Evolutionary conservation across 2,797 vertebrate species (phyloP).

Genomic region (Mionectes olivaceus): DNA sequence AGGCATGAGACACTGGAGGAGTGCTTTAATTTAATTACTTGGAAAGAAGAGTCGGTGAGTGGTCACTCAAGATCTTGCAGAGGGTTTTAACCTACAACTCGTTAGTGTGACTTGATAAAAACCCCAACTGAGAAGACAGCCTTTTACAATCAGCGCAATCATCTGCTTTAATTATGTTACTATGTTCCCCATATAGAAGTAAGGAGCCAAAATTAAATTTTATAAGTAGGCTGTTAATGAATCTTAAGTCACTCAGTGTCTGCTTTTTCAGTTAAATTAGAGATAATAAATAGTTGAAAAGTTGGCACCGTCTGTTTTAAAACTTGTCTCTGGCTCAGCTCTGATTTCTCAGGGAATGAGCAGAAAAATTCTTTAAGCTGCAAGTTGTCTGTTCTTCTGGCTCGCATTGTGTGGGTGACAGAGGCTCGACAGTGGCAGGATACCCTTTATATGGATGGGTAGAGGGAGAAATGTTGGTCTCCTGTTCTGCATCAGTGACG

Average conservation of each 20-base stretch:
- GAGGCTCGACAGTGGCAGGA: not conserved
- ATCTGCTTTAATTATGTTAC: constrained; percentile 48
- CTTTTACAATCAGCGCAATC: constrained; percentile 17
- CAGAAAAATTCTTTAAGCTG: not conserved
- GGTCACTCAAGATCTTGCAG: constrained; percentile 9
- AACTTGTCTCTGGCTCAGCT: not conserved
- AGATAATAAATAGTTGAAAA: constrained; percentile 26
- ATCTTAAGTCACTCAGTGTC: constrained; percentile 40
- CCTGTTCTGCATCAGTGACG: not conserved
- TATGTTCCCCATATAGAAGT: constrained; percentile 29
- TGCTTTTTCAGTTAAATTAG: constrained; percentile 48
- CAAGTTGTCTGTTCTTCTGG: not conserved
- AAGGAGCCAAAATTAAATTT: constrained; percentile 50
- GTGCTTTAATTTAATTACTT: constrained; percentile 37
- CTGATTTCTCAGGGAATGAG: constrained; percentile 14
- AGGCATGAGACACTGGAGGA: not conserved
- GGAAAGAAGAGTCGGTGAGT: not conserved
- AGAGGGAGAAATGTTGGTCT: not conserved
- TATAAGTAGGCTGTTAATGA: constrained; percentile 43
- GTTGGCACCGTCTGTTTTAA: not conserved
- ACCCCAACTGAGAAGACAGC: not conserved
- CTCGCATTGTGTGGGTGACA: not conserved
- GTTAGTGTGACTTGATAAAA: not conserved
- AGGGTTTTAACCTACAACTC: not conserved
- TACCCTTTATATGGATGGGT: not conserved